Conservation (phyloP, 1,140 invertebrate species). For the Psilanteris sp. region DNA sequence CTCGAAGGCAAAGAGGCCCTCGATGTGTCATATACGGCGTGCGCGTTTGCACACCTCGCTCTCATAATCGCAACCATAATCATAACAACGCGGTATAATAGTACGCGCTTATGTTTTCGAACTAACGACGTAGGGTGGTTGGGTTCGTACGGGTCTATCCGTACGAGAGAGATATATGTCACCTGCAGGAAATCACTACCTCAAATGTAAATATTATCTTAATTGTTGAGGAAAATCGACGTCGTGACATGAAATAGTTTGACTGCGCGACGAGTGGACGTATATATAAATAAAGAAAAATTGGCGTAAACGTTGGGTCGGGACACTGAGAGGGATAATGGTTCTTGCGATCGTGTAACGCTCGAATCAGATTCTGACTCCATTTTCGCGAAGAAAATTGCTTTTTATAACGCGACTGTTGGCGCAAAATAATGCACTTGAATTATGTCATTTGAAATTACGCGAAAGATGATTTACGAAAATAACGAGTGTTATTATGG, state of each 20-base stretch:
- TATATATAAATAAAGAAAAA: constrained; percentile 42
- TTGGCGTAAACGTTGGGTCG: constrained; percentile 7
- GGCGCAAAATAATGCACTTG: too few relatives aligned
- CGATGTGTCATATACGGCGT: constrained; percentile 77
- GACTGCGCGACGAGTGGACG: constrained; percentile 10
- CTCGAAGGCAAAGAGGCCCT: constrained; percentile 50
- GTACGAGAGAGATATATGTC: constrained; percentile 55
- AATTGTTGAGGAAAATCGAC: constrained; percentile 72
- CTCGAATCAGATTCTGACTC: constrained; percentile 26
- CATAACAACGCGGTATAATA: constrained; percentile 49
- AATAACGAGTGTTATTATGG: too few relatives aligned
- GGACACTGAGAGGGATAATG: constrained; percentile 7
- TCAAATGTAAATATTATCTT: constrained; percentile 80
- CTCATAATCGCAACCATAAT: constrained; percentile 44
- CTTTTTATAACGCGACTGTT: constrained; percentile 26
- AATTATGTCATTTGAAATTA: too few relatives aligned
- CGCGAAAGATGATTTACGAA: too few relatives aligned
- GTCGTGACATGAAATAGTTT: constrained; percentile 31
- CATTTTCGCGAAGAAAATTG: neutral
- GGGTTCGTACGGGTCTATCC: constrained; percentile 20
- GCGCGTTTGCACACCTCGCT: constrained; percentile 56
- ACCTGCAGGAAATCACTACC: constrained; percentile 80
- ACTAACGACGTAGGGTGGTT: constrained; percentile 65
- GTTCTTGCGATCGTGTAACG: constrained; percentile 7
- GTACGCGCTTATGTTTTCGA: constrained; percentile 47